These are phyloP conservation scores for Chaetodon trifascialis DNA, from an alignment of 2,113 vertebrate species.

Conservation along the genomic window DNA sequence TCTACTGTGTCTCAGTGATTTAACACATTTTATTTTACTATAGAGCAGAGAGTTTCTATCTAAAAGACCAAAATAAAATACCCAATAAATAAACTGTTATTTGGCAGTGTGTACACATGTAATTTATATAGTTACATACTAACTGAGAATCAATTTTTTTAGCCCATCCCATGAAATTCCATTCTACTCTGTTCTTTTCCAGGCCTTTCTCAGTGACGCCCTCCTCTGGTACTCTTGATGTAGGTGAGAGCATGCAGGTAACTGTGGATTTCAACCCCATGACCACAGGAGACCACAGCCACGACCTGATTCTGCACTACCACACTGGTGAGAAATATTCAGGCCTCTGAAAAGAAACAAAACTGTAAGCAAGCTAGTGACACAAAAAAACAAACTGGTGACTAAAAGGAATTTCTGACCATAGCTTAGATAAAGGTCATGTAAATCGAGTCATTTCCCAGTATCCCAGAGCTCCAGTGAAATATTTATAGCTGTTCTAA, in stretches of 20 bases:
- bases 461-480: neutral
- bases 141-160: neutral
- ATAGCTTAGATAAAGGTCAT: neutral
- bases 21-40: neutral
- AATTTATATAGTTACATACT: neutral
- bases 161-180: neutral
- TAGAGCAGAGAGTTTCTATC: neutral
- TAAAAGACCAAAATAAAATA: neutral
- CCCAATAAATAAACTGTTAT: neutral
- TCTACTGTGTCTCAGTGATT: neutral
- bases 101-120: neutral
- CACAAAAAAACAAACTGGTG: neutral
- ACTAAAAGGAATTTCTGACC: neutral
- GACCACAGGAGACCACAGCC: conserved; percentile 79
- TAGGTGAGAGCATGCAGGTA: conserved; percentile 85
- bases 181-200: conserved; percentile 6
- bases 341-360: neutral
- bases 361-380: neutral
- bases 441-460: neutral
- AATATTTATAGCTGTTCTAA: conserved; percentile 8
- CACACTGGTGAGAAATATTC: conserved; percentile 78
- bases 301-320: conserved; percentile 85
- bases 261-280: conserved; percentile 87
- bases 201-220: conserved; percentile 91
- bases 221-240: conserved; percentile 78